These are phyloP conservation scores for Hetaerina titia DNA, from an alignment of 2,888 invertebrate genomes.

Conservation along the genomic window DNA sequence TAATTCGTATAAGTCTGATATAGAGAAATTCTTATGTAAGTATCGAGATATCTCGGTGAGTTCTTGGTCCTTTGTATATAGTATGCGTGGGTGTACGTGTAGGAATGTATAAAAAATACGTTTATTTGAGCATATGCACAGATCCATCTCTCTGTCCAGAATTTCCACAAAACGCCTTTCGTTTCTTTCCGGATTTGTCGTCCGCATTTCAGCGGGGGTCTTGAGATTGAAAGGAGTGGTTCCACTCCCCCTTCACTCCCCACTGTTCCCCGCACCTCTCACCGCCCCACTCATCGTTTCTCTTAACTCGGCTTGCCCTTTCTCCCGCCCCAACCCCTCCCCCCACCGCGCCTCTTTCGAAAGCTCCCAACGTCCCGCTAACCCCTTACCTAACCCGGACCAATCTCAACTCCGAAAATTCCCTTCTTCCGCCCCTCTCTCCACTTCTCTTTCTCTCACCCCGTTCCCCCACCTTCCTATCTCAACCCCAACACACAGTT, in stretches of 20 bases:
- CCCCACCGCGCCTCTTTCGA: neutral
- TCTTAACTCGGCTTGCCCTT: neutral
- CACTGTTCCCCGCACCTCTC: neutral
- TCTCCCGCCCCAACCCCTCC: neutral
- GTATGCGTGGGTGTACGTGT: too few species aligned
- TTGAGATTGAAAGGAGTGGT: neutral
- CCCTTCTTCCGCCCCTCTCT: neutral
- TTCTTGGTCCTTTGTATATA: too few species aligned
- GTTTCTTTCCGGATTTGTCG: neutral
- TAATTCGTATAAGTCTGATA: too few species aligned
- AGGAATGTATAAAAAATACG: too few species aligned
- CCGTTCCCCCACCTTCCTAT: neutral
- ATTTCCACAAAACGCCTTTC: neutral
- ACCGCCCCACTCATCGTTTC: neutral
- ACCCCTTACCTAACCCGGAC: neutral
- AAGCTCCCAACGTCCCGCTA: neutral
- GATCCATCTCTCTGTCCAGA: too few species aligned
- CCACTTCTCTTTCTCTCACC: neutral
- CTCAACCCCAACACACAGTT: neutral
- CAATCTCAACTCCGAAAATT: conserved; percentile 12
- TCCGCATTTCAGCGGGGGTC: neutral
- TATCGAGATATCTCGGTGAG: too few species aligned
- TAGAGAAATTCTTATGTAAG: too few species aligned
- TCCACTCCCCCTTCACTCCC: neutral
- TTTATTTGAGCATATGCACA: too few species aligned